phyloP scores from a whole-genome alignment of 2,888 invertebrate genomes.

The Anoplius nigerrimus region DNA sequence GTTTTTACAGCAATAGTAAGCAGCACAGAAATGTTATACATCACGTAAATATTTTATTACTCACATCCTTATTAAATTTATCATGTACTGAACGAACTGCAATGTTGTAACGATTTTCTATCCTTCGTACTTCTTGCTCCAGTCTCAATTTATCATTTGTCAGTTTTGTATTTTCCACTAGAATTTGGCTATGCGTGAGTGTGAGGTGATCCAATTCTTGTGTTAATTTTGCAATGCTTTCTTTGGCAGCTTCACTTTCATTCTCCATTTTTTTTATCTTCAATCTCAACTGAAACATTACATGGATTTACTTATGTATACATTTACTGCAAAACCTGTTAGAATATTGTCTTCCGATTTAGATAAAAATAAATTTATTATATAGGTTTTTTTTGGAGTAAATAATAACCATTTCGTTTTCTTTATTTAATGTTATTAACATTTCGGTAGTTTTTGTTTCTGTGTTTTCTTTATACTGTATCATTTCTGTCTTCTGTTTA shows the following conservation, averaged over 20 bases:
- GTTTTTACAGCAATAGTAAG: too few species aligned
- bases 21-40: background rate
- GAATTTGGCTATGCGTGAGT: slow-evolving; percentile 84
- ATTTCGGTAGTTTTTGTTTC: slow-evolving; percentile 66
- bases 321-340: background rate
- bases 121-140: slow-evolving; percentile 80
- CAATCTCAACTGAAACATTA: slow-evolving; percentile 53
- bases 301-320: background rate
- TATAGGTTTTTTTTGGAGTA: background rate
- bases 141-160: slow-evolving; percentile 82
- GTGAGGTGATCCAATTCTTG: slow-evolving; percentile 84
- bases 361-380: slow-evolving; percentile 11
- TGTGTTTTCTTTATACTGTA: slow-evolving; percentile 65
- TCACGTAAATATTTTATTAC: background rate
- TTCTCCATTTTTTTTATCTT: slow-evolving; percentile 68
- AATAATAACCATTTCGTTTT: slow-evolving; percentile 64
- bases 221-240: slow-evolving; percentile 79
- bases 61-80: slow-evolving; percentile 70
- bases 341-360: background rate
- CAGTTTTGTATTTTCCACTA: slow-evolving; percentile 84
- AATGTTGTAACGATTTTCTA: slow-evolving; percentile 64
- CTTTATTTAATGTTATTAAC: slow-evolving; percentile 63
- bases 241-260: slow-evolving; percentile 70
- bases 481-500: slow-evolving; percentile 71
- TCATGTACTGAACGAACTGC: slow-evolving; percentile 65